phyloP scores from a whole-genome alignment of 2,113 vertebrate genomes.

The Hydrochoerus hydrochaeris region DNA sequence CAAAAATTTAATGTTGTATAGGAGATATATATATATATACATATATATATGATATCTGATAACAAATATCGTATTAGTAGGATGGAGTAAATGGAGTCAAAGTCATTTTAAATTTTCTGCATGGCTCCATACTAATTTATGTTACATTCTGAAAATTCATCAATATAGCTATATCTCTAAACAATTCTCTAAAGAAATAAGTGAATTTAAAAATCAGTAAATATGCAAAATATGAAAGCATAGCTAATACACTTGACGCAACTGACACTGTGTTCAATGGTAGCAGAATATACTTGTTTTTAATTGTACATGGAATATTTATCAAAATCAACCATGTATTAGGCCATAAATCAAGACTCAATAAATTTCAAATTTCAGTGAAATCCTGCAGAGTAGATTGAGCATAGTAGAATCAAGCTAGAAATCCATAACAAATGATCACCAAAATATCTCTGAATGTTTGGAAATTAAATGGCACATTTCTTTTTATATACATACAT shows the following conservation, averaged over 20 bases:
- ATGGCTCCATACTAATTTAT: neutral
- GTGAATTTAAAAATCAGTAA: slow-evolving; percentile 5
- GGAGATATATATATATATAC: neutral
- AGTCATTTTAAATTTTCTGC: neutral
- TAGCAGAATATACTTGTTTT: neutral
- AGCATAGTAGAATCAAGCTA: neutral
- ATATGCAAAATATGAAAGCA: neutral
- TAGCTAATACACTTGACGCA: neutral
- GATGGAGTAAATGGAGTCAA: slow-evolving; percentile 7
- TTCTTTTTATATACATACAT: no score
- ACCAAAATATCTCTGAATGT: neutral
- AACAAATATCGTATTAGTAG: neutral
- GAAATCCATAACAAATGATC: slow-evolving; percentile 32
- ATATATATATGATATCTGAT: neutral
- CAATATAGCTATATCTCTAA: neutral
- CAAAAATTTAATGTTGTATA: neutral
- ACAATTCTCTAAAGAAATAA: neutral
- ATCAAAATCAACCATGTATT: neutral
- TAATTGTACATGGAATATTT: neutral
- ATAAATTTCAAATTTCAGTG: slow-evolving; percentile 33
- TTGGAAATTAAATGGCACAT: slow-evolving; percentile 29
- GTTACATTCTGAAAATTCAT: slow-evolving; percentile 13
- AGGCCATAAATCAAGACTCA: neutral
- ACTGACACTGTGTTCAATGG: neutral
- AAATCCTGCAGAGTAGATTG: slow-evolving; percentile 13